These are phyloP conservation scores for Lapara coniferarum DNA, from an alignment of 2,888 invertebrate species.

Conservation along the genomic window DNA sequence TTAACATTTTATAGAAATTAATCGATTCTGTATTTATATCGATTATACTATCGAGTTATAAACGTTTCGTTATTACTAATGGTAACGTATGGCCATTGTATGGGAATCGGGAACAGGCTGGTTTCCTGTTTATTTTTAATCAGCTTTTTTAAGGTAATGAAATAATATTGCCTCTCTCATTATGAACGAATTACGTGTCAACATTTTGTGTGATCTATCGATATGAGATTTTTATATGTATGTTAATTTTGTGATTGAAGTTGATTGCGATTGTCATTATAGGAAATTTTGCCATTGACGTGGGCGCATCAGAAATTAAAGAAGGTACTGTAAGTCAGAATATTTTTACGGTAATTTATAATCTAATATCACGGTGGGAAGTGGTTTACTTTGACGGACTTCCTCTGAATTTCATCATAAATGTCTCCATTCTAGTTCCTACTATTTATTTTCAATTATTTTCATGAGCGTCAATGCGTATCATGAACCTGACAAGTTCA, in stretches of 20 bases:
- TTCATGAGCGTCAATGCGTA: too few species aligned
- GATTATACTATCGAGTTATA: conserved; percentile 70
- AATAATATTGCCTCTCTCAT: conserved; percentile 44
- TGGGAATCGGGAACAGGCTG: conserved; percentile 62
- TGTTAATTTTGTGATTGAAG: conserved; percentile 24
- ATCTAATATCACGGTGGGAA: background rate
- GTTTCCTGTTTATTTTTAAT: conserved; percentile 72
- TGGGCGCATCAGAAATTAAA: conserved; percentile 11
- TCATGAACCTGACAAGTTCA: too few species aligned
- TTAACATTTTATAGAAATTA: conserved; percentile 80
- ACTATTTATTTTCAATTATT: too few species aligned
- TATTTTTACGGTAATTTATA: background rate
- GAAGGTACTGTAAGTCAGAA: background rate
- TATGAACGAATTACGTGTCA: conserved; percentile 31
- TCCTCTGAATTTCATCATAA: too few species aligned
- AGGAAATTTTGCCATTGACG: conserved; percentile 15
- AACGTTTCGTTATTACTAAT: conserved; percentile 78
- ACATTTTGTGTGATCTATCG: conserved; percentile 29
- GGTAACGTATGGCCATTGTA: conserved; percentile 73
- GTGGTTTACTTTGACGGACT: background rate
- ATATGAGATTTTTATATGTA: conserved; percentile 25
- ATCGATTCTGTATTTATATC: conserved; percentile 74
- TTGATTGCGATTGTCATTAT: conserved; percentile 17
- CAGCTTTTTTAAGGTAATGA: conserved; percentile 50
- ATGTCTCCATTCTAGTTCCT: too few species aligned